Evolutionary conservation across 2,797 vertebrate genomes (phyloP), one percentile per base, ranked within the genome.

Genomic region (Cyclura pinguis): DNA sequence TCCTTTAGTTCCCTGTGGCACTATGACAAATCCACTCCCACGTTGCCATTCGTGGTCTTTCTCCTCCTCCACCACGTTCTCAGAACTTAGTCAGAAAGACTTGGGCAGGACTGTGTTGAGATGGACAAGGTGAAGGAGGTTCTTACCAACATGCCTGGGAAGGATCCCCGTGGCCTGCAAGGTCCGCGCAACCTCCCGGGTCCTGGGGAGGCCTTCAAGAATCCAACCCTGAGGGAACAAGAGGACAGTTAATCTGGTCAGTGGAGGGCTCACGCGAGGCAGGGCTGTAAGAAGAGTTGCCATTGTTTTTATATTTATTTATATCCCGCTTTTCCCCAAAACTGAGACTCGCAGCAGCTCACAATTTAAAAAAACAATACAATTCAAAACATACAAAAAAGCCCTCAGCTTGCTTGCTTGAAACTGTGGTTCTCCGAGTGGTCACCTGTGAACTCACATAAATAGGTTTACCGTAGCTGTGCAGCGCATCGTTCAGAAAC

Each of bases 71-170:
- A 18, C n/a, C 24, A 22, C n/a, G 7, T 35, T 50, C 18, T n/a
- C 18, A 4, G 42, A 20, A 64, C 9, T 12, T 42, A 35, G 1
- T 73, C n/a, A 4, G n/a, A 59, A n/a, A 76, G n/a, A 86, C 20
- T 38, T 47, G 12, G 84, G 59, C 57, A 57, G 52, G 5, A 24
- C 35, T 8, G 2, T 42, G 32, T 69, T 18, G 87, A 83, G 81
- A 64, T 85, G 77, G 8, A 69, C 0, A 0, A 47, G 47, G 24
- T 7, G 0, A 38, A 47, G 42, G 42, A 87, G 2, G 2, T 94
- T 96, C 98, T 98, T 96, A 99, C 99, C 98, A 72, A 98, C 98
- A 1, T 99, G 98, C 80, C 97, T 96, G 4, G 98, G 98, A 77
- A 96, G 27, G 86, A 98, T 95, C 24, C 98, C 98, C 9, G 91